phyloP scores from a whole-genome alignment of 2,888 invertebrate species.

The Phyto melanocephala region DNA sequence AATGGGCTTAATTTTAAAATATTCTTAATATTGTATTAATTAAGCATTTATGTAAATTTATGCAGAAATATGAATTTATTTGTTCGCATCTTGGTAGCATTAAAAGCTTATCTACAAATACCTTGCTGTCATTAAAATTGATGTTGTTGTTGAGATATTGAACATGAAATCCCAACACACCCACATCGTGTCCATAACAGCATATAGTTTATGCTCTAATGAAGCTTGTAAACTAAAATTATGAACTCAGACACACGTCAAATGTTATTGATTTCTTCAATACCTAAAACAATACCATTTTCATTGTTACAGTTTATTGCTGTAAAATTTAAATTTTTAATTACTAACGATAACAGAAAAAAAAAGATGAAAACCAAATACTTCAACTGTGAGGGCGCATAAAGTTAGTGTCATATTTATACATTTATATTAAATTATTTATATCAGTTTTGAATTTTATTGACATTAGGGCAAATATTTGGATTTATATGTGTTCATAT shows the following conservation, averaged over 20 bases:
- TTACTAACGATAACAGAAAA: neutral
- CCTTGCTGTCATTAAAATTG: neutral
- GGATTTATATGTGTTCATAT: neutral
- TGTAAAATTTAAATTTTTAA: neutral
- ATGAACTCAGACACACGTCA: conserved; percentile 51
- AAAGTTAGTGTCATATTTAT: neutral
- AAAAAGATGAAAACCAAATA: neutral
- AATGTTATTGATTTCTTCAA: conserved; percentile 55
- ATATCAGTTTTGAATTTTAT: neutral
- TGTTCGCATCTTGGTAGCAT: neutral
- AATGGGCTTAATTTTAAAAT: conserved; percentile 1
- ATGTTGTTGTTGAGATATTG: no score
- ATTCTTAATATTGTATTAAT: conserved; percentile 13
- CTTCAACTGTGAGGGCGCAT: conserved; percentile 7
- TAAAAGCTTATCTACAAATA: neutral
- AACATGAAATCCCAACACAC: no score
- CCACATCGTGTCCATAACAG: conserved; percentile 24
- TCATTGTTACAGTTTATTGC: neutral
- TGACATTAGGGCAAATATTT: neutral
- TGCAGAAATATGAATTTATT: neutral
- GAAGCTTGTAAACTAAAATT: conserved; percentile 36
- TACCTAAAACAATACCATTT: conserved; percentile 18
- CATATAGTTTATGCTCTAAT: conserved; percentile 56
- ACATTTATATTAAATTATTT: no score
- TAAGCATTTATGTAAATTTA: neutral